A percentile compares a stretch with the other conserved stretches of the same genome.
Conservation (phyloP, 2,113 vertebrate species). For the Rhinichthys klamathensis region DNA sequence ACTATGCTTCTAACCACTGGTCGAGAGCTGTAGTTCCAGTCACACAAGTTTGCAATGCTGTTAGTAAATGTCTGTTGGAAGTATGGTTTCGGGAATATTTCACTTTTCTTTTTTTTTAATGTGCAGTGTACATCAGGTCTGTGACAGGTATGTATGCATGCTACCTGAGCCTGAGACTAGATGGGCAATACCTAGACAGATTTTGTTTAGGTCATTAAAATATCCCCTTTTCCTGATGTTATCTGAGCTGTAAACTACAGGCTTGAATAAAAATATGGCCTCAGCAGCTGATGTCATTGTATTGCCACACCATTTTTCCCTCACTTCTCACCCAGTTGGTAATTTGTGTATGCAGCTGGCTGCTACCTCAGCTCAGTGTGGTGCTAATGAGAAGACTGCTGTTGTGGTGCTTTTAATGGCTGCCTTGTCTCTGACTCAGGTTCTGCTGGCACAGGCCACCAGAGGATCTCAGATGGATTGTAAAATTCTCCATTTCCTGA, state of each 20-base stretch:
- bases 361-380: constrained; percentile 72
- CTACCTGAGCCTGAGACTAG: neutral
- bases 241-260: neutral
- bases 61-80: neutral
- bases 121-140: neutral
- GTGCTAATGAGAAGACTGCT: constrained; percentile 78
- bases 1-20: too few species aligned
- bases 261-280: neutral
- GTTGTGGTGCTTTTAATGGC: constrained; percentile 49
- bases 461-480: constrained; percentile 67
- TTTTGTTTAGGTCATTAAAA: neutral
- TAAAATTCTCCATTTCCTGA: constrained; percentile 73
- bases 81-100: neutral
- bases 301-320: constrained; percentile 35
- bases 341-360: constrained; percentile 73
- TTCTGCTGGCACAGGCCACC: constrained; percentile 62
- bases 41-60: neutral
- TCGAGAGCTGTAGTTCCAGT: too few species aligned
- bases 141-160: neutral
- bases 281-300: constrained; percentile 14
- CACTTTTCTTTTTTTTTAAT: neutral
- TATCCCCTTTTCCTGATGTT: neutral
- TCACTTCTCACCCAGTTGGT: constrained; percentile 62
- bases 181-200: neutral
- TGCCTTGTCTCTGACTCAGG: constrained; percentile 46